phyloP scores from a whole-genome alignment of 2,888 invertebrate genomes.

The Cheilosia vernalis region DNA sequence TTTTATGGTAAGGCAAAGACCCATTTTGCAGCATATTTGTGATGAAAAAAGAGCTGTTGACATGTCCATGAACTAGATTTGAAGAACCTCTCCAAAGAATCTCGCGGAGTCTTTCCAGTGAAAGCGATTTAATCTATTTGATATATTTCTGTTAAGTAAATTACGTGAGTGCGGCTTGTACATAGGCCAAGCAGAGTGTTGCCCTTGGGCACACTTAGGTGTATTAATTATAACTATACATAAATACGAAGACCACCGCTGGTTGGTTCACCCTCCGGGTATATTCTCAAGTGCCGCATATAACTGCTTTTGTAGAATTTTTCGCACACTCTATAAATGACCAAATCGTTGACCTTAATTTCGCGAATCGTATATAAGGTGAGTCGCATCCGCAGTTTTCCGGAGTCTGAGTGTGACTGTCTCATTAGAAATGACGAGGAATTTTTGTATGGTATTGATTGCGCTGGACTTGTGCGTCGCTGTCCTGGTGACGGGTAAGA shows the following conservation, averaged over 20 bases:
- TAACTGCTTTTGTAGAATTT: slow-evolving; percentile 53
- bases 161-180: slow-evolving; percentile 2
- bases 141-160: not conserved
- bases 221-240: slow-evolving; percentile 58
- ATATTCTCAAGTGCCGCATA: slow-evolving; percentile 55
- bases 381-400: not conserved
- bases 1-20: too few relatives aligned
- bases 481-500: slow-evolving; percentile 50
- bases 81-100: slow-evolving; percentile 11
- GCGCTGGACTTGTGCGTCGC: slow-evolving; percentile 9
- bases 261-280: slow-evolving; percentile 48
- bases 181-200: slow-evolving; percentile 22
- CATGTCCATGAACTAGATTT: not conserved
- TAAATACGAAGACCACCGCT: slow-evolving; percentile 40
- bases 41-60: not conserved
- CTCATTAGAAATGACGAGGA: slow-evolving; percentile 44
- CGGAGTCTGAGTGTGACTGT: slow-evolving; percentile 48
- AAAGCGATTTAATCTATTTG: slow-evolving; percentile 39
- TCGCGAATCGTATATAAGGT: slow-evolving; percentile 54
- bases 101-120: slow-evolving; percentile 34
- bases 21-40: not conserved
- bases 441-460: slow-evolving; percentile 28
- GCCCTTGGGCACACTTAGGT: slow-evolving; percentile 43
- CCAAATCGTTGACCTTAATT: slow-evolving; percentile 65
- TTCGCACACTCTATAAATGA: slow-evolving; percentile 33